These are phyloP conservation scores for Calliphora vicina DNA, from an alignment of 1,140 invertebrate species.

Conservation along the genomic window DNA sequence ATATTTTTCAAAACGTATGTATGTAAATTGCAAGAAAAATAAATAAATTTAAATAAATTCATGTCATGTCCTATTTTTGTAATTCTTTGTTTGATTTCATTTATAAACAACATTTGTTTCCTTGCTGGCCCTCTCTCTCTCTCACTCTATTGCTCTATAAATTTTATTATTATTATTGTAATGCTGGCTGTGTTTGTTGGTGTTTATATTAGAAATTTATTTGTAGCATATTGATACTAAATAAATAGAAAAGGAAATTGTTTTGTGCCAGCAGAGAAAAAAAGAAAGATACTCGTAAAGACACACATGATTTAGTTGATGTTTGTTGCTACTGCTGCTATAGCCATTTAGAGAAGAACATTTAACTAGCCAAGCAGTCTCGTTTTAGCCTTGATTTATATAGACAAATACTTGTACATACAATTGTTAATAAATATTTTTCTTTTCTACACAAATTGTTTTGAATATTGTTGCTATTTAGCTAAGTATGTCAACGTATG, in stretches of 20 bases:
- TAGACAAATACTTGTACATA: not conserved
- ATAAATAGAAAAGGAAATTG: not conserved
- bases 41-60: not conserved
- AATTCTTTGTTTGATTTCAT: constrained; percentile 20
- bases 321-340: not conserved
- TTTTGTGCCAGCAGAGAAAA: not conserved
- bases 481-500: not conserved
- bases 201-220: not conserved
- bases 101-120: no score
- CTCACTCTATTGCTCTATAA: not conserved
- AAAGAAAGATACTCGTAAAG: not conserved
- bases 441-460: not conserved
- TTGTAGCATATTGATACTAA: not conserved
- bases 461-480: no score
- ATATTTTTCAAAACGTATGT: not conserved
- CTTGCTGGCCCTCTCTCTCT: no score
- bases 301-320: no score
- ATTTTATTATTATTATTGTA: not conserved
- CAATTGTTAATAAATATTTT: not conserved
- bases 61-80: constrained; percentile 29
- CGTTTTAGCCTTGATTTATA: not conserved
- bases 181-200: not conserved
- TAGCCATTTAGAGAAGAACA: not conserved
- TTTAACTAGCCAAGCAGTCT: not conserved
- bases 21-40: not conserved